These are phyloP conservation scores for Lasiommata megera DNA, from an alignment of 2,888 invertebrate species.

Conservation along the genomic window DNA sequence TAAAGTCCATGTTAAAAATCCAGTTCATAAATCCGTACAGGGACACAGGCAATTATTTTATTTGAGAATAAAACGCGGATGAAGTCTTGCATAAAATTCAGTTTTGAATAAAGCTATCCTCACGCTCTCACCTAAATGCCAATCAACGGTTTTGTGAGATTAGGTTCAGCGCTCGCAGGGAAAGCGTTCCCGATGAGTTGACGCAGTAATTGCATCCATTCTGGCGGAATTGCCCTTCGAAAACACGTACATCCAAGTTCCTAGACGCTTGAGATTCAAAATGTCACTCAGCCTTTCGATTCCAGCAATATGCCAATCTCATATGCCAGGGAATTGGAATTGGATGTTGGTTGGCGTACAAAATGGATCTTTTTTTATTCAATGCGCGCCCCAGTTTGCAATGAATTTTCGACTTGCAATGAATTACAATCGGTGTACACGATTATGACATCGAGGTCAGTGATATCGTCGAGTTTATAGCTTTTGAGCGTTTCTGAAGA, in stretches of 20 bases:
- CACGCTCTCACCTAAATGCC: neutral
- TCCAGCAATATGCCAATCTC: conserved; percentile 5
- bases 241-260: conserved; percentile 12
- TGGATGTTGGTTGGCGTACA: neutral
- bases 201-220: conserved; percentile 24
- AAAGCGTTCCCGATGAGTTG: conserved; percentile 9
- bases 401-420: conserved; percentile 1
- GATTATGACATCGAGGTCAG: conserved; percentile 1
- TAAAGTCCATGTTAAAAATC: too few species aligned
- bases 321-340: neutral
- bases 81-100: too few species aligned
- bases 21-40: too few species aligned
- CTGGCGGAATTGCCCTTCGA: conserved; percentile 16
- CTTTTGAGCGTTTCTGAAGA: neutral
- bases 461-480: neutral
- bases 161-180: neutral
- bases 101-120: neutral
- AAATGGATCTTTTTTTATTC: conserved; percentile 9
- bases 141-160: conserved; percentile 5
- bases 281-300: conserved; percentile 1
- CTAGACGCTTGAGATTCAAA: conserved; percentile 1
- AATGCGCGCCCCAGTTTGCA: neutral
- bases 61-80: too few species aligned
- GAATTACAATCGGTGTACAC: neutral
- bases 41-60: too few species aligned